Base-by-base conservation (phyloP, 2,797 vertebrate genomes). In the Austrolebias charrua region DNA sequence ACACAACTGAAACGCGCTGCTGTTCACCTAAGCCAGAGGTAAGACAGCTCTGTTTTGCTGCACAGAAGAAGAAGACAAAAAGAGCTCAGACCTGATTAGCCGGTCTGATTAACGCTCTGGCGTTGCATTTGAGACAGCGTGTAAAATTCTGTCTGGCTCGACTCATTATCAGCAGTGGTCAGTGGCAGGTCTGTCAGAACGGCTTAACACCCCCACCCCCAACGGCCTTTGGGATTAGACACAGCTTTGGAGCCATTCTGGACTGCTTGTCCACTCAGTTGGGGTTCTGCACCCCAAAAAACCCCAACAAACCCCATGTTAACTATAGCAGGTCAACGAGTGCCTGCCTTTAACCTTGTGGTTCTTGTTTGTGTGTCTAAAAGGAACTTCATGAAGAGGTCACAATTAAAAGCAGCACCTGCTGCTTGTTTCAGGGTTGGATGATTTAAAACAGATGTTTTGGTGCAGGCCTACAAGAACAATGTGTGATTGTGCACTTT, bases 51-150 rank as follows among this genome's bases (percentile, higher is more conserved):
- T 50, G 57, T 73, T 71, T 58, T 71, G 60, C 73, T 51, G 55
- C 54, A 55, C 38, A 61, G 65, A 58, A 40, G 19, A 56, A 68
- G 53, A 59, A 47, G 24, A 24, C n/a, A n/a, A 58, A 65, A 72
- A 71, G 85, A 88, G 87, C 88, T 90, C 86, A 89, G 88, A 88
- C 88, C 84, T 79, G 89, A 89, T 89, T 90, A 90, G 85, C 86
- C 70, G 64, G 60, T 79, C 84, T 79, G 86, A 88, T 88, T 86
- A 86, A 82, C 69, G 66, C 88, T 58, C 71, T 44, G 66, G 19
- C 61, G 55, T 55, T 73, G 69, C 51, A 29, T 70, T 82, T 71
- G 77, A 86, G 82, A 84, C 84, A 57, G 66, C 78, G 80, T 79
- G 76, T 72, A 76, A 82, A 86, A 79, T 83, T 85, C 67, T 82